Base-by-base conservation (phyloP, 2,888 invertebrate genomes). In the Luperina nickerlii region DNA sequence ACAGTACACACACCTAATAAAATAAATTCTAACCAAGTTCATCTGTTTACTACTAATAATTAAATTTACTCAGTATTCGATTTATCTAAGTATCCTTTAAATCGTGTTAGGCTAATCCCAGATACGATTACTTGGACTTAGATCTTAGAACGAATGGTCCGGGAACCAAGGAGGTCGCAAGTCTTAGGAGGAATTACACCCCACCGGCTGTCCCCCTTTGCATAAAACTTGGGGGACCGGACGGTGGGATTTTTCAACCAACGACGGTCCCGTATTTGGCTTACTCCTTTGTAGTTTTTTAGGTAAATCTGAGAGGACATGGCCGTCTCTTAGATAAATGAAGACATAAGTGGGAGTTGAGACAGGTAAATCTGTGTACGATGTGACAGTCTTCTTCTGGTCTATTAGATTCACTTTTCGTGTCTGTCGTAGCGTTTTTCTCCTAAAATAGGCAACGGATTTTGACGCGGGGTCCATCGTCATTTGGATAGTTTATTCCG, bases 131-230 rank as follows among this genome's bases (percentile, higher is more conserved):
- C 67, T 74, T 68, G 78, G 45, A 80, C 62, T 74, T 84, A 77
- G 81, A 68, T 78, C 51, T 70, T 60, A 83, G 86, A 86, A 78
- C 78, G 82, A 86, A 88, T 88, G 79, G 76, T 76, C 75, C 81
- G 83, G 78, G 82, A 74, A 67, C 75, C 81, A 72, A 79, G 78
- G 82, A 81, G 85, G 83, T 85, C 80, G 48, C 45, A 74, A 74
- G 79, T 81, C 88, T 89, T 88, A 89, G 87, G 81, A 69, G 90
- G 88, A 77, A 88, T 89, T 89, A 88, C 78, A 87, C 81, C 83
- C 88, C 78, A 80, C 83, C 62, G 68, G 3, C 42, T 66, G 1
- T 13, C 74, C 75, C 73, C 67, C 66, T 78, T 80, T 81, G 83
- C 88, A 83, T 85, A 79, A 73, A 60, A 74, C 62, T 57, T 24